Percentiles rank a stretch among this genome's conserved stretches.
Evolutionary conservation across 2,797 vertebrate genomes (phyloP).

Genomic region (Sebastolobus altivelis): DNA sequence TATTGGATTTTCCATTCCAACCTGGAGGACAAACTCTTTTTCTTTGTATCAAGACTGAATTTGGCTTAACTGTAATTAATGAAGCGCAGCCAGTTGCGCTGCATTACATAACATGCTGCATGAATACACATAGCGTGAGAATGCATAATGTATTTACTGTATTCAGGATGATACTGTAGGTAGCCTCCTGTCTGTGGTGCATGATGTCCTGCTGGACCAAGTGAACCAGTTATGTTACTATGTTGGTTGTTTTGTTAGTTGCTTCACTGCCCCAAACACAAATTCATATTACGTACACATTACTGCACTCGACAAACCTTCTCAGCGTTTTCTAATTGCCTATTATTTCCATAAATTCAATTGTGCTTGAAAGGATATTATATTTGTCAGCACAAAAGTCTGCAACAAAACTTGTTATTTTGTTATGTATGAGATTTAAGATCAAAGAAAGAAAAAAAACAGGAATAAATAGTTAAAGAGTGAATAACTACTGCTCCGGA

Average conservation of each 20-base stretch:
- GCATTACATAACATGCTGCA: constrained; percentile 32
- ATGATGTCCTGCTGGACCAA: constrained; percentile 37
- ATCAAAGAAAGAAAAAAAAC: constrained; percentile 47
- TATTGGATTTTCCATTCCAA: constrained; percentile 34
- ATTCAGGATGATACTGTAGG: constrained; percentile 21
- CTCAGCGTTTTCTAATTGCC: constrained; percentile 34
- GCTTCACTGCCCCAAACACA: constrained; percentile 41
- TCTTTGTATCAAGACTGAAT: constrained; percentile 25
- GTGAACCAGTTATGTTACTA: constrained; percentile 43
- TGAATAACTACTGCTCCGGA: constrained; percentile 58
- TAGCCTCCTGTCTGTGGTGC: constrained; percentile 32
- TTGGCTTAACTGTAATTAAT: constrained; percentile 39
- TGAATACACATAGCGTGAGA: constrained; percentile 37
- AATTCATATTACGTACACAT: constrained; percentile 44
- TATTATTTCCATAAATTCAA: constrained; percentile 42
- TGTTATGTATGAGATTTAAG: constrained; percentile 30
- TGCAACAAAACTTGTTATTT: constrained; percentile 12
- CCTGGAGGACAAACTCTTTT: constrained; percentile 17
- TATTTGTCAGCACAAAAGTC: constrained; percentile 18
- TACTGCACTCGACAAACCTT: constrained; percentile 42
- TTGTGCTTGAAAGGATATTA: constrained; percentile 30
- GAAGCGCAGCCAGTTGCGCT: constrained; percentile 11
- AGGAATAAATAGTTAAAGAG: constrained; percentile 56
- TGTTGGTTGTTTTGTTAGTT: constrained; percentile 35
- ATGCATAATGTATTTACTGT: constrained; percentile 23